Percentiles rank a stretch among this genome's conserved stretches.
Evolutionary conservation across 2,797 vertebrate species (phyloP).

Genomic region (Petrocephalus schoutedeni): DNA sequence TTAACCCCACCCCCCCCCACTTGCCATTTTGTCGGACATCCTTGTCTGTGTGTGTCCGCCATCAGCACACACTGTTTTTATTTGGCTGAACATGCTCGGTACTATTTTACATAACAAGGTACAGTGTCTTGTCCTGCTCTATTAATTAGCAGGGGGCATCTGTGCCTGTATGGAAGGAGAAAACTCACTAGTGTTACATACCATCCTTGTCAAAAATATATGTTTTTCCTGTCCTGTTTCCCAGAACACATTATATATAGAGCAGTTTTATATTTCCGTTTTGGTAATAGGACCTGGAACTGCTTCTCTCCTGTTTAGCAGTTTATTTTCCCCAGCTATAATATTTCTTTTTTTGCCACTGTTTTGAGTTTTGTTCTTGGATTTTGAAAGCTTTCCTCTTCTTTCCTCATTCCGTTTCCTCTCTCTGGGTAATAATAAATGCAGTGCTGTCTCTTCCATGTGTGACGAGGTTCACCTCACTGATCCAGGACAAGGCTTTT

Average conservation of each 20-base stretch:
- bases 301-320: background rate
- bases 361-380: background rate
- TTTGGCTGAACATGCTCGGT: background rate
- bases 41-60: background rate
- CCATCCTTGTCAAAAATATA: background rate
- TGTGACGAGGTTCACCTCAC: background rate
- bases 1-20: slow-evolving; percentile 40
- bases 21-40: background rate
- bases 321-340: background rate
- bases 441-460: background rate
- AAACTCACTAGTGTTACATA: background rate
- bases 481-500: background rate
- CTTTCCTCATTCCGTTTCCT: background rate
- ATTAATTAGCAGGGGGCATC: background rate
- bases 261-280: background rate
- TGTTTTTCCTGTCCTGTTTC: background rate
- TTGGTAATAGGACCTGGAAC: background rate
- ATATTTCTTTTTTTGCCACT: background rate
- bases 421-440: background rate
- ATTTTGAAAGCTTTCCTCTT: background rate
- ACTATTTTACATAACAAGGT: background rate
- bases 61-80: background rate
- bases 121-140: background rate
- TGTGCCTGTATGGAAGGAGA: background rate
- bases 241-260: background rate